Conservation (phyloP, 2,888 invertebrate genomes). For the Podabrus alpinus region DNA sequence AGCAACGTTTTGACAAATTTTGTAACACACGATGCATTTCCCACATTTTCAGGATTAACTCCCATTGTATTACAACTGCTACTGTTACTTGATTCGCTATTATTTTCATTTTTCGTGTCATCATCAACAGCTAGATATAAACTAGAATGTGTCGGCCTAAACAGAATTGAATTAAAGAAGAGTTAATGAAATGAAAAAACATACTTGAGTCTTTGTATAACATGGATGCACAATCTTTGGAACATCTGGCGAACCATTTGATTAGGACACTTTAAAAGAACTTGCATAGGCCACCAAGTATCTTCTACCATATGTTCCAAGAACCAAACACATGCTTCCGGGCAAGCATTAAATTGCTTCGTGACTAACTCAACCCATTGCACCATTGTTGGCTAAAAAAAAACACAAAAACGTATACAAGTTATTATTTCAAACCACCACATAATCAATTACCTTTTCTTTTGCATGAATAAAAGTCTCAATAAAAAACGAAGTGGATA, state of each 20-base stretch:
- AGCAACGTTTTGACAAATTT: slow-evolving; percentile 89
- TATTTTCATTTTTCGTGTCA: slow-evolving; percentile 38
- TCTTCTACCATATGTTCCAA: slow-evolving; percentile 90
- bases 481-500: slow-evolving; percentile 92
- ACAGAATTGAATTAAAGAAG: slow-evolving; percentile 26
- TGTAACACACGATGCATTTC: slow-evolving; percentile 87
- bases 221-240: slow-evolving; percentile 92
- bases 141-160: slow-evolving; percentile 62
- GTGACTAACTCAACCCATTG: slow-evolving; percentile 95
- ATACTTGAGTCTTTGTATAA: slow-evolving; percentile 86
- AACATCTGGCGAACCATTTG: slow-evolving; percentile 98
- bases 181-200: not conserved
- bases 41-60: slow-evolving; percentile 61
- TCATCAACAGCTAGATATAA: slow-evolving; percentile 65
- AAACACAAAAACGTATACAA: not conserved
- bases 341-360: slow-evolving; percentile 91
- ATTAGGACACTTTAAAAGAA: slow-evolving; percentile 91
- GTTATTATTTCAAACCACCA: not conserved
- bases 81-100: slow-evolving; percentile 3
- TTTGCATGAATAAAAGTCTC: slow-evolving; percentile 97
- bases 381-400: slow-evolving; percentile 84
- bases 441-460: slow-evolving; percentile 71
- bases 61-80: slow-evolving; percentile 60
- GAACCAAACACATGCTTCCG: slow-evolving; percentile 90
- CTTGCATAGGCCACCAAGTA: slow-evolving; percentile 94